phyloP scores from a whole-genome alignment of 30 jellyfish, hydroid and myxozoan species.

The Aurelia sp. region DNA sequence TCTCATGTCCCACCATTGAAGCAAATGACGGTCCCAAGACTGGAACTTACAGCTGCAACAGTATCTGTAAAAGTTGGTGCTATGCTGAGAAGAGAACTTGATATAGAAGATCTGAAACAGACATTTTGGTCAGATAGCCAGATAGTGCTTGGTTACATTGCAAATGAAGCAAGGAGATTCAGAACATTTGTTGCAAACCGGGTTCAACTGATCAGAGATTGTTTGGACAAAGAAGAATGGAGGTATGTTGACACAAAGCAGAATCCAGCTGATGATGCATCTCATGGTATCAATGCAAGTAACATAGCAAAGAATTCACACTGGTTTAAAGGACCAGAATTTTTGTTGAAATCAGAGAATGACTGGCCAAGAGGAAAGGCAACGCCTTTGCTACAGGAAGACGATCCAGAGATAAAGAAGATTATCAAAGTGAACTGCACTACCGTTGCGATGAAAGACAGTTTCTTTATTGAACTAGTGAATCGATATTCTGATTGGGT shows the following conservation, averaged over 20 bases:
- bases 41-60: conserved; percentile 70
- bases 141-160: conserved; percentile 34
- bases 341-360: conserved; percentile 18
- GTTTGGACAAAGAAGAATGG: neutral
- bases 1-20: conserved; percentile 51
- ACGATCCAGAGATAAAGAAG: conserved; percentile 1
- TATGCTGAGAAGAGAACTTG: conserved; percentile 47
- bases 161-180: conserved; percentile 34
- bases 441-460: conserved; percentile 10
- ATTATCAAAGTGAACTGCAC: neutral
- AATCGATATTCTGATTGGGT: conserved; percentile 15
- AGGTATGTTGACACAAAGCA: conserved; percentile 10
- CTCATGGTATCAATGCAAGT: conserved; percentile 21
- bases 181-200: conserved; percentile 40
- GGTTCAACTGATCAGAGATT: conserved; percentile 24
- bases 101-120: conserved; percentile 16
- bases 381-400: conserved; percentile 19
- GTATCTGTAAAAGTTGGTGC: conserved; percentile 32
- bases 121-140: conserved; percentile 59
- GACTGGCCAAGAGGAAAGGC: conserved; percentile 35
- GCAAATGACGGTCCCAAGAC: conserved; percentile 53
- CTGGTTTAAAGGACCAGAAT: neutral
- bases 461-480: conserved; percentile 1
- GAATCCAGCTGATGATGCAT: conserved; percentile 49
- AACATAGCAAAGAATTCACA: conserved; percentile 6